These are phyloP conservation scores for Stictonetta naevosa DNA, from an alignment of 2,113 vertebrate genomes.

Conservation along the genomic window DNA sequence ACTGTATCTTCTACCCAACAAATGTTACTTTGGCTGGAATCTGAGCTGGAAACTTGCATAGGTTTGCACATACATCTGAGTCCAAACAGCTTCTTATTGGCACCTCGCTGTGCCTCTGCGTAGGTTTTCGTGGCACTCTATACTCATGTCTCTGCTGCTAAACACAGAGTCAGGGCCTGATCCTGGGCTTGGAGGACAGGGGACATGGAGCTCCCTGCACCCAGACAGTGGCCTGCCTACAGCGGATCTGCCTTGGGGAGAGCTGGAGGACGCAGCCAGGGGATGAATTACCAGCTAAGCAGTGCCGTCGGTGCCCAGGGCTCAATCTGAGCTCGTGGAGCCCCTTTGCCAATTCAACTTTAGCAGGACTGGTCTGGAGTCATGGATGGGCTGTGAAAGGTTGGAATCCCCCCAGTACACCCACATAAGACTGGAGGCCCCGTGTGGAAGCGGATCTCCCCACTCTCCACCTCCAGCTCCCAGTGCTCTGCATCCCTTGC, in stretches of 20 bases:
- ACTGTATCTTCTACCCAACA: not conserved
- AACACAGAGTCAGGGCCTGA: not conserved
- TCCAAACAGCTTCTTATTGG: not conserved
- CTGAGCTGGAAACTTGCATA: not conserved
- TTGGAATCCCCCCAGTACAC: not conserved
- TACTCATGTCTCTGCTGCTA: not conserved
- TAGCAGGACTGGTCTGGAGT: not conserved
- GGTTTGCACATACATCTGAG: not conserved
- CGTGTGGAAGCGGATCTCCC: not conserved
- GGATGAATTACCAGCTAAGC: not conserved
- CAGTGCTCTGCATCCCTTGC: not conserved
- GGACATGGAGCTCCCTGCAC: not conserved
- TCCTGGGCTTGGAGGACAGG: not conserved
- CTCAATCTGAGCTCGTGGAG: not conserved
- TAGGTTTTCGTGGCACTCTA: not conserved
- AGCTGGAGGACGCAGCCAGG: not conserved
- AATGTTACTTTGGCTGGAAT: not conserved
- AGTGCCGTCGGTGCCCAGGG: not conserved
- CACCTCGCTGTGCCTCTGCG: rapidly evolving
- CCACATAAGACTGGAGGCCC: not conserved
- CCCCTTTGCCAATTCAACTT: not conserved
- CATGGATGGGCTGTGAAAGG: not conserved
- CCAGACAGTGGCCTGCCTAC: not conserved
- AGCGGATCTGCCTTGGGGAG: not conserved
- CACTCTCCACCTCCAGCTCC: not conserved